These are phyloP conservation scores for Chromobotia macracanthus DNA, from an alignment of 2,797 vertebrate genomes.

Conservation along the genomic window DNA sequence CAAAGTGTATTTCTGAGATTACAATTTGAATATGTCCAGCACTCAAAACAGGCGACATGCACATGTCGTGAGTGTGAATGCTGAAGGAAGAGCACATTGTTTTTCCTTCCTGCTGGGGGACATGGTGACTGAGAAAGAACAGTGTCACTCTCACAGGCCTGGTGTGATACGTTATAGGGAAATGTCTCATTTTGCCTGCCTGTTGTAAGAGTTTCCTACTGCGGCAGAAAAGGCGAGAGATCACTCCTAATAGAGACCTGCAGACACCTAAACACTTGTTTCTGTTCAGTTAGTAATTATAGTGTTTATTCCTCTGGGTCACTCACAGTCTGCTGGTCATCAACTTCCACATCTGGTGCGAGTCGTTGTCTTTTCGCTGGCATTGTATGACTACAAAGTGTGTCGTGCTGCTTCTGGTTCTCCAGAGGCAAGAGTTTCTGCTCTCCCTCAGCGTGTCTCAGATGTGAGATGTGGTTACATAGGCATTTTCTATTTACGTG, in stretches of 20 bases:
- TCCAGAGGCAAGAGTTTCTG: slow-evolving; percentile 53
- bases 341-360: slow-evolving; percentile 46
- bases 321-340: slow-evolving; percentile 58
- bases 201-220: slow-evolving; percentile 72
- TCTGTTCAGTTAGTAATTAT: slow-evolving; percentile 58
- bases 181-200: slow-evolving; percentile 72
- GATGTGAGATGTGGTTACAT: slow-evolving; percentile 74
- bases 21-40: slow-evolving; percentile 10
- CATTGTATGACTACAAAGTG: slow-evolving; percentile 39
- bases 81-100: not conserved
- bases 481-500: slow-evolving; percentile 69
- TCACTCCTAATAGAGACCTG: slow-evolving; percentile 63
- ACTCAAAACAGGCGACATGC: not conserved
- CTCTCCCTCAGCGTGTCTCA: slow-evolving; percentile 69
- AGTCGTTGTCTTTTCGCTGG: slow-evolving; percentile 42
- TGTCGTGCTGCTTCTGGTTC: slow-evolving; percentile 44
- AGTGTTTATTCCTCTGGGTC: slow-evolving; percentile 53
- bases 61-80: slow-evolving; percentile 16
- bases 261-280: slow-evolving; percentile 51
- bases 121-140: slow-evolving; percentile 62
- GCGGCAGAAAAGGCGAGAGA: slow-evolving; percentile 69
- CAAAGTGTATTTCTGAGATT: not conserved
- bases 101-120: slow-evolving; percentile 46
- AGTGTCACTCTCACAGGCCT: slow-evolving; percentile 59
- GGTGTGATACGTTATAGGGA: slow-evolving; percentile 73